Evolutionary conservation across 1,140 invertebrate species (phyloP), one percentile per base, ranked within the genome.

Genomic region (Drosophila watanabei): DNA sequence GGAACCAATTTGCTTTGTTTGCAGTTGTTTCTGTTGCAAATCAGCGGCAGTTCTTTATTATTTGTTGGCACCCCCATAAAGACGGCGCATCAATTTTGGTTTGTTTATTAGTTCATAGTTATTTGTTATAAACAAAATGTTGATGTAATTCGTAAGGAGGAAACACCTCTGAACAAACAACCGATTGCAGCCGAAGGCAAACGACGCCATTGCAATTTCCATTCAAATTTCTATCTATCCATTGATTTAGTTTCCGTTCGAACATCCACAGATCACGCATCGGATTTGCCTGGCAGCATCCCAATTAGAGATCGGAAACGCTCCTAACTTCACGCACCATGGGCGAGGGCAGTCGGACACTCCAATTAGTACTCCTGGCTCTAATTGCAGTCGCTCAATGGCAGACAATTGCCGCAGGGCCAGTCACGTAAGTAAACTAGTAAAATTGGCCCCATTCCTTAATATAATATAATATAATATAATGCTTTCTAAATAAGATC

Each of bases 401-500:
- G 66, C 71, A 71, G 30, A 49, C 65, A 33, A 46, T 63, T 43
- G 43, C 49, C 9, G 81, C 80, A 16, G 52, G 52, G 3, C 49
- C 46, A 35, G 79, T 90, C 70, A 59, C 85, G 85, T 88, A 81
- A 89, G 85, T 89, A 60, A 39, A 45, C 11, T 39, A 16, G 13
- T 7, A 10, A 37, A 48, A 4, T 20, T n/a, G 20, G 11, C 20
- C 18, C 43, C 51, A 20, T 35, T 33, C 30, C 20, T 62, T 16
- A 49, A 28, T 28, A 49, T 10, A 49, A 48, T 28, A 49, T 10
- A 49, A 48, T 16, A 49, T 2, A 33, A 33, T n/a, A 16, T 24
- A 5, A 6, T 5, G 18, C 14, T 37, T 52, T 0, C 16, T 18
- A 18, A 18, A 11, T 2, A 51, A 5, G 8, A 10, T 30, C 24